Conservation (phyloP, 2,797 vertebrate species). For the Arnoldichthys spilopterus region DNA sequence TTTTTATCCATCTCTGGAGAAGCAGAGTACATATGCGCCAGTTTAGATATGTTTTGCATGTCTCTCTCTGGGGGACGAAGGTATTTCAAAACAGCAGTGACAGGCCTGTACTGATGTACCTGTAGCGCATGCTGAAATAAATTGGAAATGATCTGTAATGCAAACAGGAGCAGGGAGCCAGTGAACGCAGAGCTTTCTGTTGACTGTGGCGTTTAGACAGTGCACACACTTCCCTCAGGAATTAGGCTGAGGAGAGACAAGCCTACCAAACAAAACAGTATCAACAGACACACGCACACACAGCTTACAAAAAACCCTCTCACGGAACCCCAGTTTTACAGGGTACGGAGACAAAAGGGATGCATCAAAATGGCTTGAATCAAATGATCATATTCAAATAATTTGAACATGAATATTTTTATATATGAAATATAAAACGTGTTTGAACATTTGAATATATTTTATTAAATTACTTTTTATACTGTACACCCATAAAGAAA, state of each 20-base stretch:
- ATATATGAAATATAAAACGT: too few species aligned
- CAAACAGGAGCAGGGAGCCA: conserved; percentile 63
- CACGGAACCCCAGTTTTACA: not conserved
- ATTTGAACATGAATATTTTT: too few species aligned
- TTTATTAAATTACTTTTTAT: too few species aligned
- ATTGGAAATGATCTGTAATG: conserved; percentile 74
- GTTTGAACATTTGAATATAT: too few species aligned
- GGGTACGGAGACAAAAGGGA: not conserved
- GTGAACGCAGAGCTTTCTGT: conserved; percentile 20
- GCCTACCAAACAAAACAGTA: conserved; percentile 19
- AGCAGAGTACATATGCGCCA: conserved; percentile 71
- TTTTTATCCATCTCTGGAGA: conserved; percentile 66
- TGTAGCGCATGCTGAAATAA: conserved; percentile 67
- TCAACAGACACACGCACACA: conserved; percentile 23
- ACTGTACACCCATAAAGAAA: too few species aligned
- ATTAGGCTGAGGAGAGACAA: conserved; percentile 13
- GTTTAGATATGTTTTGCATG: conserved; percentile 75
- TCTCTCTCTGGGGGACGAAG: conserved; percentile 60
- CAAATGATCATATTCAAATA: too few species aligned
- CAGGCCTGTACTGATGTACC: conserved; percentile 71
- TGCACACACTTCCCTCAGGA: conserved; percentile 21
- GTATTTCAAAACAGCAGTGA: conserved; percentile 68
- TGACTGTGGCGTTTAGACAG: conserved; percentile 23
- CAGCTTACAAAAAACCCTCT: not conserved
- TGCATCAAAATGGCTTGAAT: too few species aligned